Evolutionary conservation across 2,888 invertebrate species (phyloP), one percentile per base, ranked within the genome.

Genomic region (Autographa pulchrina): DNA sequence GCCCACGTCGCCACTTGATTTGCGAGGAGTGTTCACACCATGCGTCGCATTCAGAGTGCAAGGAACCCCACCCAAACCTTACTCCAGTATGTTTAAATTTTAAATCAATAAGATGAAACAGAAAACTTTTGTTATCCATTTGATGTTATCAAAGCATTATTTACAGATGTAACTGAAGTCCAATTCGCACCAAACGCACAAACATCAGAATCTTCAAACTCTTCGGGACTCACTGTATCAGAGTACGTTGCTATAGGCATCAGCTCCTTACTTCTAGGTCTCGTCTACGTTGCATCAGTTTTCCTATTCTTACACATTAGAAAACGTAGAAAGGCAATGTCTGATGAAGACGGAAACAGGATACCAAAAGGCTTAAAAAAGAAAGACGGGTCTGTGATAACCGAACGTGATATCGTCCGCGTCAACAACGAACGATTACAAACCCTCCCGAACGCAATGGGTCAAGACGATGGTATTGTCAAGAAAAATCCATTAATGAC

Each of bases 11-110:
- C 93, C 95, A 2, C 89, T 94, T 74, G 96, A 96, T 74, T 86
- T 96, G 83, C 91, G 96, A 80, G 97, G 97, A 67, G 97, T 98
- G 32, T 98, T 98, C 91, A 97, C 98, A 2, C 98, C 98, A 0
- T 98, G 98, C 88, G 98, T 98, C 62, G 98, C 98, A 5, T 98
- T 98, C 87, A 96, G 98, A 78, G 97, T 98, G 9, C 98, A 98
- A 82, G 98, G 98, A 66, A 97, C 98, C 52, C 98, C 98, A 14
- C 97, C 96, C 1, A 97, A 96, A 86, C 90, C 96, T 11, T 96
- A 94, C 78, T 97, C 81, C 18, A 85, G 85, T 85, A 79, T 38
- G 85, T 80, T 3, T 65, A 62, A 58, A 35, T 54, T 20, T n/a
- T 25, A 48, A 11, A 6, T 8, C 20, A n/a, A n/a, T n/a, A n/a